Percentiles rank a stretch among this genome's conserved stretches.
Evolutionary conservation across 1,140 invertebrate genomes (phyloP).

Genomic region (Drosophila littoralis): DNA sequence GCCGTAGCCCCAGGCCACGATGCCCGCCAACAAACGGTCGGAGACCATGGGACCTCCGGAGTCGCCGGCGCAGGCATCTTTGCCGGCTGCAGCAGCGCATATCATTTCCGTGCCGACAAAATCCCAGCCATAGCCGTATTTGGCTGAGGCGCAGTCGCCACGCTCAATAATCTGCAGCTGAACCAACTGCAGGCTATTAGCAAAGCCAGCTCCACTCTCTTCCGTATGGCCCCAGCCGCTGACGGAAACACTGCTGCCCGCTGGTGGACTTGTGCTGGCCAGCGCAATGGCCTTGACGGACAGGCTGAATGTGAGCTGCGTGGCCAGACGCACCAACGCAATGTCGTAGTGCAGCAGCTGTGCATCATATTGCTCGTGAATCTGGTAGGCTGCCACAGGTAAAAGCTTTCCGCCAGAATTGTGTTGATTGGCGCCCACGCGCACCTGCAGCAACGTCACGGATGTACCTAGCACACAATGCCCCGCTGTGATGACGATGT

Average conservation of each 20-base stretch:
- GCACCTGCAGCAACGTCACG: constrained; percentile 58
- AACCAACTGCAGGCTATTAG: constrained; percentile 55
- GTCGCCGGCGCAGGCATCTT: constrained; percentile 82
- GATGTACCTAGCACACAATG: constrained; percentile 85
- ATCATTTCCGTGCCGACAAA: constrained; percentile 80
- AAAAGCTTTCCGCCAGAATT: constrained; percentile 53
- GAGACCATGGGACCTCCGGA: constrained; percentile 85
- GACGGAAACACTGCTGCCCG: constrained; percentile 55
- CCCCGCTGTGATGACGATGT: constrained; percentile 86
- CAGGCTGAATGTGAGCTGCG: constrained; percentile 43
- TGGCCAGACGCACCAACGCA: constrained; percentile 84
- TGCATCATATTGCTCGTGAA: constrained; percentile 51
- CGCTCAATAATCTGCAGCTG: constrained; percentile 61
- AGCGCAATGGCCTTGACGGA: constrained; percentile 60
- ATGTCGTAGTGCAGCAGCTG: constrained; percentile 84
- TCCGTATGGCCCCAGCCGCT: constrained; percentile 67
- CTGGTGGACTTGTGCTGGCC: constrained; percentile 48
- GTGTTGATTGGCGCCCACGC: constrained; percentile 66
- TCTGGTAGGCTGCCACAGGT: constrained; percentile 36
- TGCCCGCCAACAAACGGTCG: constrained; percentile 83
- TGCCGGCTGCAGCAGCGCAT: constrained; percentile 76
- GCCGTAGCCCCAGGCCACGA: constrained; percentile 87
- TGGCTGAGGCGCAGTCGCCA: constrained; percentile 47
- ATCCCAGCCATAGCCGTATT: constrained; percentile 69
- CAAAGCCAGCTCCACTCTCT: constrained; percentile 12